Conservation (phyloP, 2,888 invertebrate species). For the Caenorhabditis uteleia region DNA sequence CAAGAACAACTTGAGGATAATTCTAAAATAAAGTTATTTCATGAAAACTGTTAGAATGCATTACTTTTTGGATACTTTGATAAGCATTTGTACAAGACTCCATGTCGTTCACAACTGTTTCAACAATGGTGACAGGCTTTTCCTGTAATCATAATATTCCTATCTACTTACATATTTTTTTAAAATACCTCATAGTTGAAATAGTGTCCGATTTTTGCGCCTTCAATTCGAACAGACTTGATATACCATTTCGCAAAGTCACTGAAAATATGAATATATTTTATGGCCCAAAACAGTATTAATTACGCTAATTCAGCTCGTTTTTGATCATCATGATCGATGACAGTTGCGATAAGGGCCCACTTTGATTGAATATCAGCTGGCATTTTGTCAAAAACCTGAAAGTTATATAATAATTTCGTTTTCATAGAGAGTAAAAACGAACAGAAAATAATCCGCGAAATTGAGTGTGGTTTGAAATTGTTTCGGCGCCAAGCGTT, state of each 20-base stretch:
- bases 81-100: slow-evolving; percentile 34
- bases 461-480: too few relatives aligned
- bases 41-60: neutral
- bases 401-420: too few relatives aligned
- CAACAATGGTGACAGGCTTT: slow-evolving; percentile 9
- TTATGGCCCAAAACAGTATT: neutral
- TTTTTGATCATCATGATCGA: slow-evolving; percentile 15
- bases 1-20: slow-evolving; percentile 53
- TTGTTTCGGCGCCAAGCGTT: too few relatives aligned
- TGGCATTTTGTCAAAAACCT: too few relatives aligned
- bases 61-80: slow-evolving; percentile 27
- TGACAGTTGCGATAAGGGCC: slow-evolving; percentile 25
- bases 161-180: neutral
- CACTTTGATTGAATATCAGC: slow-evolving; percentile 20
- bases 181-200: slow-evolving; percentile 30
- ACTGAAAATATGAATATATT: slow-evolving; percentile 7
- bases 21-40: slow-evolving; percentile 18
- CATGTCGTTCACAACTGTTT: slow-evolving; percentile 9
- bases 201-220: slow-evolving; percentile 26
- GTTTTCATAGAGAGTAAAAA: too few relatives aligned
- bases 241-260: slow-evolving; percentile 38
- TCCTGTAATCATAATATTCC: slow-evolving; percentile 9
- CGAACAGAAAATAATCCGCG: too few relatives aligned
- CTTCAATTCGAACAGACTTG: slow-evolving; percentile 19
- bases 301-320: slow-evolving; percentile 10